Evolutionary conservation across 1,140 invertebrate genomes (phyloP), one percentile per base, ranked within the genome.

Genomic region (Tetraneura akinire): DNA sequence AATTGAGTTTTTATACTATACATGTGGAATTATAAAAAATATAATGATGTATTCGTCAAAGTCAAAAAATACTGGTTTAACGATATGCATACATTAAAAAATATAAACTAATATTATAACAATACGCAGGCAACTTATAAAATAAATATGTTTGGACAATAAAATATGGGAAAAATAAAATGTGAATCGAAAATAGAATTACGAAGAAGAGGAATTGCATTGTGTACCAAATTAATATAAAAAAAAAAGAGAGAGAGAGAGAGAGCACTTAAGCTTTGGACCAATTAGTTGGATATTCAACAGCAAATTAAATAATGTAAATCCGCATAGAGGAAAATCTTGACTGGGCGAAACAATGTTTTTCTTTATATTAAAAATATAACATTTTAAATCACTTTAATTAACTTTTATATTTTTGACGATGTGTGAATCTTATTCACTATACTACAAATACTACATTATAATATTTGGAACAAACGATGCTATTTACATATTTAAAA

Each of bases 301-400:
- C 68, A 29, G 16, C 68, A 45, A 71, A 71, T 71, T 71, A 71
- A 71, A 71, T n/a, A 14, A 2, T n/a, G 29, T 32, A 71, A n/a
- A 49, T 29, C 23, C 10, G 2, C 8, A 45, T 26, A 21, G n/a
- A 49, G 1, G 23, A 51, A 29, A 49, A 32, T 51, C 16, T 71
- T 23, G 16, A 51, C 23, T n/a, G 47, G 29, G 51, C 11, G n/a
- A 71, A 71, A 49, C 68, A 23, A 32, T 71, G 16, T 14, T 16
- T 70, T 70, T 42, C 23, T n/a, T 10, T 13, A 8, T 37, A 3
- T 37, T 70, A n/a, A n/a, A n/a, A n/a, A n/a, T n/a, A 16, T 70
- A 23, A 23, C 6, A n/a, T 70, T 47, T 14, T 23, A 42, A 64
- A 42, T 37, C 13, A 37, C 29, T 71, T 66, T 71, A 71, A 71